Conservation (phyloP, 1,140 invertebrate species). For the Oscheius sp. region DNA sequence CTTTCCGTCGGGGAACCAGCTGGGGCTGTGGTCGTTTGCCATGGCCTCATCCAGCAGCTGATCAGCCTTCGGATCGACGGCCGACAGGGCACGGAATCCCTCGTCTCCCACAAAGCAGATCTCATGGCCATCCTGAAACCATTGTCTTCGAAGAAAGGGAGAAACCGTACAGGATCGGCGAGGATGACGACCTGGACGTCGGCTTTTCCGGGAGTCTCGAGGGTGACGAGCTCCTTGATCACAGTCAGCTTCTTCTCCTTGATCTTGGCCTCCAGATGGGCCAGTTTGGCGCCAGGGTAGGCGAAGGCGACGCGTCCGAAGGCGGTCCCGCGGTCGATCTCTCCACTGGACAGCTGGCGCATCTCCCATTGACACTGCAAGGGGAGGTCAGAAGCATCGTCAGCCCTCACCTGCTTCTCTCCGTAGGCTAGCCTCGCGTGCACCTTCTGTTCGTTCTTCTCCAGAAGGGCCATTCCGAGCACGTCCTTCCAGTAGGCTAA, state of each 20-base stretch:
- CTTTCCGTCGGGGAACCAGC: constrained; percentile 34
- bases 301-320: constrained; percentile 93
- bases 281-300: constrained; percentile 71
- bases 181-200: constrained; percentile 91
- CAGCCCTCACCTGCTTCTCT: constrained; percentile 35
- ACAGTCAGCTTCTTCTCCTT: constrained; percentile 74
- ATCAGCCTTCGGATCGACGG: constrained; percentile 79
- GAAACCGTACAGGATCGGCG: constrained; percentile 75
- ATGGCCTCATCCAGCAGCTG: constrained; percentile 77
- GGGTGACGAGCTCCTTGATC: constrained; percentile 78
- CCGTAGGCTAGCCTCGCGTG: constrained; percentile 42
- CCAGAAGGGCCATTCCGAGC: constrained; percentile 46
- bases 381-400: background rate
- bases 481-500: constrained; percentile 49
- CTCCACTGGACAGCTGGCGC: constrained; percentile 39
- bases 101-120: constrained; percentile 98
- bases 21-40: constrained; percentile 54
- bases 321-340: constrained; percentile 79
- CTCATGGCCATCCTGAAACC: constrained; percentile 81
- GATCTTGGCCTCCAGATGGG: constrained; percentile 73
- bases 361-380: constrained; percentile 50
- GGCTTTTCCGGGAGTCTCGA: constrained; percentile 94
- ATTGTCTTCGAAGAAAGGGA: background rate
- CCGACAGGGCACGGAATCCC: constrained; percentile 81
- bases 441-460: constrained; percentile 25